Percentiles rank a stretch among this genome's conserved stretches.
Evolutionary conservation across 2,113 vertebrate species (phyloP).

Genomic region (Euleptes europaea): DNA sequence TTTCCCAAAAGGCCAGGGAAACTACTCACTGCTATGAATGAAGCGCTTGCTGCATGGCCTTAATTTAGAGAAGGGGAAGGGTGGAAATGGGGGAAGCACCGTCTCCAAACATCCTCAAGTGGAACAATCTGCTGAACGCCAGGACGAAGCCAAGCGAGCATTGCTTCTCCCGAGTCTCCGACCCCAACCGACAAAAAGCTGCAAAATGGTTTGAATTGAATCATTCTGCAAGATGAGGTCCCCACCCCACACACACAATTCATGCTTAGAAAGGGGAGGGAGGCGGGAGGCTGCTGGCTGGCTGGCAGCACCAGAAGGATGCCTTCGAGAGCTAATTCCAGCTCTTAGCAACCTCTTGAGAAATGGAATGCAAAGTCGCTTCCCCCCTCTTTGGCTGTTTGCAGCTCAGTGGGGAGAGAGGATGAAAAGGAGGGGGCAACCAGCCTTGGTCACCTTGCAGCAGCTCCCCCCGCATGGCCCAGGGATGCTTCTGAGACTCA

Average conservation of each 20-base stretch:
- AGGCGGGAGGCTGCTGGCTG: not conserved
- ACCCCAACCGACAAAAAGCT: too few species aligned
- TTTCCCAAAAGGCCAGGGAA: not conserved
- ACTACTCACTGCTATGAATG: not conserved
- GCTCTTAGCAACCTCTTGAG: conserved; percentile 74
- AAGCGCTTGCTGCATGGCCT: not conserved
- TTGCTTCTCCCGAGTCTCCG: not conserved
- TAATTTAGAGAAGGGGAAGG: too few species aligned
- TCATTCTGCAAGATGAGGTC: not conserved
- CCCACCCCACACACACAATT: not conserved
- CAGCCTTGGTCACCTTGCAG: not conserved
- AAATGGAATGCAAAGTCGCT: conserved; percentile 67
- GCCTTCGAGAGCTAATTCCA: conserved; percentile 65
- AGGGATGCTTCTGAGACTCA: not conserved
- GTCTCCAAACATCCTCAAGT: not conserved
- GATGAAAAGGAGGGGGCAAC: not conserved
- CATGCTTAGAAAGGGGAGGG: not conserved
- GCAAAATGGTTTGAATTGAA: not conserved
- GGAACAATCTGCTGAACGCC: too few species aligned
- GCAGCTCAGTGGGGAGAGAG: conserved; percentile 47
- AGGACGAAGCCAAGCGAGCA: too few species aligned
- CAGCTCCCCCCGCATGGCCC: too few species aligned
- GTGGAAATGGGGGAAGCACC: not conserved
- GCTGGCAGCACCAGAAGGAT: not conserved
- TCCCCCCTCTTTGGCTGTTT: conserved; percentile 69